Base-by-base conservation (phyloP, 64 coral and sea anemone species). In the Pocillopora verrucosa region DNA sequence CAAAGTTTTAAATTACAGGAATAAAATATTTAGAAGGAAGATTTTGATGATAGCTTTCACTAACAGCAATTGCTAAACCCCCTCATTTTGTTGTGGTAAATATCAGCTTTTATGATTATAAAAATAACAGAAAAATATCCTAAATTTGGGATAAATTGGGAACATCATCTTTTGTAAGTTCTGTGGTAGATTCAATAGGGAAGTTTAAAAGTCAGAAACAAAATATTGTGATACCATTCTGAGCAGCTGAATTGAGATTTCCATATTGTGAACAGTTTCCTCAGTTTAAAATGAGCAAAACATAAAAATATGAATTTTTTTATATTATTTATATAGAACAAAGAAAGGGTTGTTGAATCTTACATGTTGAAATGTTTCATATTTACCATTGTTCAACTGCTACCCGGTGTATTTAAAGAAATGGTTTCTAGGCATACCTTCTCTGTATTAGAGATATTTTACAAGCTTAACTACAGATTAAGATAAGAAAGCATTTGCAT, bases 41-140 rank as follows among this genome's bases (percentile, higher is more conserved):
- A 85, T 85, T 72, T 65, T n/a, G 10, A 41, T 24, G 82, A 85
- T 85, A 85, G 65, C 61, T 72, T 72, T 56, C 82, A 72, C 16
- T 72, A 4, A 56, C 67, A 72, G 38, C 56, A 85, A 72, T 57
- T 41, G 24, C 13, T 3, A 20, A 85, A 72, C 64, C 82, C 64
- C n/a, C 13, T 36, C 16, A 36, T 65, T 85, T 85, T 85, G 65
- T 72, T 85, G 30, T 77, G 16, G 20, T 37, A 85, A 68, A 72
- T 83, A 15, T 26, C 80, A 34, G 13, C 14, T 15, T 51, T 45
- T 72, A 65, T 85, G 35, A 72, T 72, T 65, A 67, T 34, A 41
- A 63, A 51, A 37, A 35, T 38, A 41, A 16, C 56, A 57, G 82
- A 13, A 36, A 83, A 65, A 83, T 83, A 83, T 67, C 38, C 36